Evolutionary conservation across 2,113 vertebrate species (phyloP), one percentile per base, ranked within the genome.

Genomic region (Oncorhynchus mykiss): DNA sequence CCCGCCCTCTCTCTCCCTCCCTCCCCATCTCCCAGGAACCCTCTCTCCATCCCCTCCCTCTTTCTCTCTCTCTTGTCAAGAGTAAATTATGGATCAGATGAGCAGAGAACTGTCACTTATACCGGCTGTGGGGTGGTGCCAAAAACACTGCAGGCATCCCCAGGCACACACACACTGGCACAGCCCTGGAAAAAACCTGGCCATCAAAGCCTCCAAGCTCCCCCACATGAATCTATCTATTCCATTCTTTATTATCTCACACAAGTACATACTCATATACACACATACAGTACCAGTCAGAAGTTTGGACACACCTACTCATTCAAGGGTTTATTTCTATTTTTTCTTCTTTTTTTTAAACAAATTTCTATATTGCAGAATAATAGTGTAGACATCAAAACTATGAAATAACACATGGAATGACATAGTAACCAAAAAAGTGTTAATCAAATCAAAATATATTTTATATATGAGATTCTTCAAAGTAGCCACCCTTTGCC

Each of bases 81-180:
- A 64, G 81, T 85, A 89, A 92, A 92, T 91, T 87, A 91, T 86
- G 83, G 85, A 89, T 92, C 88, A 88, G 88, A 85, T 88, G 87
- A 84, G 80, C 71, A 22, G 77, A 86, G 81, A 82, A 78, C 86
- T 86, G 85, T 89, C 86, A 83, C 87, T 84, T 83, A 81, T 80
- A 85, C 74, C 80, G 82, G 79, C 73, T 75, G 54, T 84, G 72
- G 49, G 78, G 25, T 27, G 16, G 68, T 87, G 91, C 91, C 90
- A 92, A 82, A 86, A 86, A 76, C 73, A 75, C 86, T 51, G 29
- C 80, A 85, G 90, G 88, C 86, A 81, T 84, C 81, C 78, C 73
- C 80, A 84, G 85, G 81, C 82, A 70, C 67, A 34, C 70, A 73
- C 67, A 73, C 71, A 86, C 80, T 74, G 82, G 77, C 57, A 82